These are phyloP conservation scores for Cirrhinus molitorella DNA, from an alignment of 2,797 vertebrate species.

Conservation along the genomic window DNA sequence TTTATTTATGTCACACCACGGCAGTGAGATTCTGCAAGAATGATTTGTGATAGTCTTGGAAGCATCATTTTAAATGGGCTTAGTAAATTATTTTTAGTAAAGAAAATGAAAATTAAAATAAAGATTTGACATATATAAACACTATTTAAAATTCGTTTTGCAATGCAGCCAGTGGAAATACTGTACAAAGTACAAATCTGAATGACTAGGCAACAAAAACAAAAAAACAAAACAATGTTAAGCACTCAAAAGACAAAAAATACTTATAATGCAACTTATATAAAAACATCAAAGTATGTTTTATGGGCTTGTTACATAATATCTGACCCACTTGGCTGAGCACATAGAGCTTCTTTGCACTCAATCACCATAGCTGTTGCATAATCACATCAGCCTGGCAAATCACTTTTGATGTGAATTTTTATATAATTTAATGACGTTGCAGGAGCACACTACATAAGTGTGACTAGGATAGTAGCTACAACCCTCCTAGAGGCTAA, in stretches of 20 bases:
- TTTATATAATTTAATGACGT: background rate
- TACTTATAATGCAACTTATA: background rate
- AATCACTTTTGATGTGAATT: constrained; percentile 21
- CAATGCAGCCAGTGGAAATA: background rate
- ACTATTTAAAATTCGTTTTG: background rate
- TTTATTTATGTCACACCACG: background rate
- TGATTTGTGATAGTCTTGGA: background rate
- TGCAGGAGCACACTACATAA: background rate
- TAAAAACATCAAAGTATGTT: background rate
- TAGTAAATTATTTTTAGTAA: background rate
- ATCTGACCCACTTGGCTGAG: constrained; percentile 25
- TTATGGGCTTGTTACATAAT: constrained; percentile 6
- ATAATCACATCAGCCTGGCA: constrained; percentile 13
- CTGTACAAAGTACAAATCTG: background rate
- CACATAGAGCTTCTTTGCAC: constrained; percentile 1
- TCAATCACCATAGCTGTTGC: constrained; percentile 22
- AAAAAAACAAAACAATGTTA: background rate
- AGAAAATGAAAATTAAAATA: background rate
- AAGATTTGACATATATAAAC: background rate
- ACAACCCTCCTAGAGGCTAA: too few species aligned
- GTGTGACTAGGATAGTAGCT: background rate
- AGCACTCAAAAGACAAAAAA: background rate
- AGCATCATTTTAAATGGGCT: background rate
- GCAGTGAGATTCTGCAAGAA: background rate
- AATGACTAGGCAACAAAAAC: background rate